Base-by-base conservation (phyloP, 2,888 invertebrate genomes). In the Esperia sulphurella region DNA sequence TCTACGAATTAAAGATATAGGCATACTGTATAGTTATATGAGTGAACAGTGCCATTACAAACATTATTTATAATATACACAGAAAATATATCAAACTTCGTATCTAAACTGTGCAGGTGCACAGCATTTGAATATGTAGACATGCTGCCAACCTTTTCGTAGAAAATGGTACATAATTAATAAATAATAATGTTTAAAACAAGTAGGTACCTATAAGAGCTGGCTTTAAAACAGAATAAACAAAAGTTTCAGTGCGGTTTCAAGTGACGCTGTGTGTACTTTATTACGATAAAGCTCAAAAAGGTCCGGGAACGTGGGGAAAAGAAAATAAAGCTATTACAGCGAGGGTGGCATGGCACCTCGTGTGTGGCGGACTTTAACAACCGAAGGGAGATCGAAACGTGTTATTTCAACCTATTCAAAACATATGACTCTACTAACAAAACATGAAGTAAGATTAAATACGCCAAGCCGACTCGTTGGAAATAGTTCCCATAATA, bases 341-440 rank as follows among this genome's bases (percentile, higher is more conserved):
- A 57, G 62, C 49, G 59, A 71, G 70, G 68, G 63, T 66, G 71
- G 67, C 51, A 58, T 7, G 46, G 14, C 39, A 29, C 63, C 63
- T 66, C 68, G 69, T 76, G 73, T 74, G 74, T 70, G 76, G 75
- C 63, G 48, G 57, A 52, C 59, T 65, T 65, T 61, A 59, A 71
- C 62, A 64, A 62, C 61, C 42, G 42, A 48, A 48, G 63, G 66
- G 66, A 64, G 65, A 61, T 52, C 50, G 51, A 54, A 57, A 63
- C 63, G 66, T 72, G 70, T 72, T 72, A 60, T 75, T 77, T 60
- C 56, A 72, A 72, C 69, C 64, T 58, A 68, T 35, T 39, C 13
- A 13, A 39, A 39, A 39, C 14, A 39, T 13, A 39, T 14, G 39
- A 14, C 14, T 39, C 39, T 39, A 14, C 39, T 14, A 41, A 29